Evolutionary conservation across 2,113 vertebrate genomes (phyloP).

Genomic region (Corythaixoides concolor): DNA sequence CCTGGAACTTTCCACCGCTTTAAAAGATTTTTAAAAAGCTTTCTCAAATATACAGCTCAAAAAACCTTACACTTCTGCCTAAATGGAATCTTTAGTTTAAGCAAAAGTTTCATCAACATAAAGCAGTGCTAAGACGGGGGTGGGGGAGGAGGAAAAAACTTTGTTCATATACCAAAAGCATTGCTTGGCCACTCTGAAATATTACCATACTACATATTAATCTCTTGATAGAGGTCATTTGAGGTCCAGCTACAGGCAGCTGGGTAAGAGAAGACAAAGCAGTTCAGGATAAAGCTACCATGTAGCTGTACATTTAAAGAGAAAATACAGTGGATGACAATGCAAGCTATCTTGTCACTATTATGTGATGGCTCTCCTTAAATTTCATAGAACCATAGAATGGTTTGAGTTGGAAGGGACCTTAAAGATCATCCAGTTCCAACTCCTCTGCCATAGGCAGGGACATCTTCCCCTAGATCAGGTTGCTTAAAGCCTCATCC

Average conservation of each 20-base stretch:
- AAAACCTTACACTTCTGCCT: background rate
- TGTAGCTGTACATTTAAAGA: background rate
- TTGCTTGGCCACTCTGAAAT: background rate
- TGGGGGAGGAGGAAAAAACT: background rate
- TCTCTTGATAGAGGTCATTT: background rate
- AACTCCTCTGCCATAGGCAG: too few species aligned
- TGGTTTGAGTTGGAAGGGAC: too few species aligned
- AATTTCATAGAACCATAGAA: background rate
- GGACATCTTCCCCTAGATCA: too few species aligned
- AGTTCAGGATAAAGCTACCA: background rate
- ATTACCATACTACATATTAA: background rate
- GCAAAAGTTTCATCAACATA: background rate
- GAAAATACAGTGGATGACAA: background rate
- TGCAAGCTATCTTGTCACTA: background rate
- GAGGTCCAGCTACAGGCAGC: background rate
- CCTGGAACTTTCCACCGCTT: conserved; percentile 69
- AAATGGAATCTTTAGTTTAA: conserved; percentile 2
- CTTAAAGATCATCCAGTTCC: too few species aligned
- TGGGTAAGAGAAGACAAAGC: background rate
- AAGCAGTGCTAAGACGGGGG: background rate
- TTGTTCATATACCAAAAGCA: background rate
- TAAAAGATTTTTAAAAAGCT: background rate
- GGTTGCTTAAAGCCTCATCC: too few species aligned
- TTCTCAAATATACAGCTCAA: conserved; percentile 26
- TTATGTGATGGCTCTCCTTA: background rate